Percentiles rank a stretch among this genome's conserved stretches.
Evolutionary conservation across 2,113 vertebrate species (phyloP).

Genomic region (Chitala chitala): DNA sequence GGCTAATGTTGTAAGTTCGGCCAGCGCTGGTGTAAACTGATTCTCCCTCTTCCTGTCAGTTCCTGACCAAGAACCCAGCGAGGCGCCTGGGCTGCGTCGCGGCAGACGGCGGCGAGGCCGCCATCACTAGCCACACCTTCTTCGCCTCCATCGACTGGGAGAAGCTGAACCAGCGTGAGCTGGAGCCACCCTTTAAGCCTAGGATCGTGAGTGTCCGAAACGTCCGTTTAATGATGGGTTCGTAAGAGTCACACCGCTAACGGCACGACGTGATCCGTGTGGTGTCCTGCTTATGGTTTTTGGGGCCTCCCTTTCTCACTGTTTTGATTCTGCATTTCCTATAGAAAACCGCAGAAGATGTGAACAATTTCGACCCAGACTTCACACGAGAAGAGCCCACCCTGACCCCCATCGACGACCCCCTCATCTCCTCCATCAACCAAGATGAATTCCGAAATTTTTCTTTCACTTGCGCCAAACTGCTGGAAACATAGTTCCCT

Average conservation of each 20-base stretch:
- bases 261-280: neutral
- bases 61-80: slow-evolving; percentile 88
- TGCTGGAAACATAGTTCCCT: slow-evolving; percentile 42
- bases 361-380: slow-evolving; percentile 98
- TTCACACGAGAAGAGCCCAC: slow-evolving; percentile 91
- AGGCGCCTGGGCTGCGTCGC: slow-evolving; percentile 78
- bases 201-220: slow-evolving; percentile 73
- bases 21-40: neutral
- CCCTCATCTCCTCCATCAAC: slow-evolving; percentile 78
- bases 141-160: slow-evolving; percentile 85
- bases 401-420: slow-evolving; percentile 88
- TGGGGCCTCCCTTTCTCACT: neutral
- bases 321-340: slow-evolving; percentile 24
- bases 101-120: slow-evolving; percentile 72
- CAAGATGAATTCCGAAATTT: slow-evolving; percentile 94
- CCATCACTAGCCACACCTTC: slow-evolving; percentile 78
- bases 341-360: slow-evolving; percentile 90
- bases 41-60: slow-evolving; percentile 52
- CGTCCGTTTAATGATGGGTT: neutral
- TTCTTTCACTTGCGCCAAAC: slow-evolving; percentile 83
- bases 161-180: slow-evolving; percentile 74
- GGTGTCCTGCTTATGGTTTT: neutral
- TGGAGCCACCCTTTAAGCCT: slow-evolving; percentile 91
- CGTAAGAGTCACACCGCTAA: neutral
- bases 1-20: neutral